Percentiles rank a stretch among this genome's conserved stretches.
phyloP scores from a whole-genome alignment of 2,113 vertebrate species.

The Petroica traversi region DNA sequence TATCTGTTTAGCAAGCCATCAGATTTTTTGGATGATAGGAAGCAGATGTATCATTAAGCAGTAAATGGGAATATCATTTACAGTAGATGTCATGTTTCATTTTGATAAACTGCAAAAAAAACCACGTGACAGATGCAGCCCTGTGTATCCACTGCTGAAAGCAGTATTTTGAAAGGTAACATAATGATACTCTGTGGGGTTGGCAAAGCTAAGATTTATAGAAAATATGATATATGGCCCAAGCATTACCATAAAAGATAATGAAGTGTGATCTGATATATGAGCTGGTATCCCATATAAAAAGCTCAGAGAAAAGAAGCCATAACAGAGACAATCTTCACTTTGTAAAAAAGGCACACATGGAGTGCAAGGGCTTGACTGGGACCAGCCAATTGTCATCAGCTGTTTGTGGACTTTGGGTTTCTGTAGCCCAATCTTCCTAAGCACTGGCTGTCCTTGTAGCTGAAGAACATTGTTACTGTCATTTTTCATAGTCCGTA shows the following conservation, averaged over 20 bases:
- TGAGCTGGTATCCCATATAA: neutral
- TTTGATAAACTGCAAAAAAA: slow-evolving; percentile 20
- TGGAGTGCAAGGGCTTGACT: neutral
- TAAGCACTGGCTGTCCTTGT: neutral
- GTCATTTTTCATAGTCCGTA: neutral
- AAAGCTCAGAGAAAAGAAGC: neutral
- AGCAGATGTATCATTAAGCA: slow-evolving; percentile 34
- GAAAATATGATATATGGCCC: slow-evolving; percentile 4
- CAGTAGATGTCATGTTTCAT: slow-evolving; percentile 34
- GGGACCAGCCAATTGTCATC: neutral
- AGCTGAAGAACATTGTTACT: neutral
- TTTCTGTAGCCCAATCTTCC: neutral
- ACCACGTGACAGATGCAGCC: neutral
- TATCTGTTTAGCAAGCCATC: neutral
- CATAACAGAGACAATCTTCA: neutral
- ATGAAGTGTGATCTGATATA: slow-evolving; percentile 31
- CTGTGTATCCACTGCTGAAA: neutral
- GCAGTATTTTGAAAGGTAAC: neutral
- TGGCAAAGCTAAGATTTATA: slow-evolving; percentile 49
- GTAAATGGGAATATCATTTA: slow-evolving; percentile 41
- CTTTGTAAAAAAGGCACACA: neutral
- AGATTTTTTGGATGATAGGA: neutral
- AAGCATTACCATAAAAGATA: slow-evolving; percentile 18
- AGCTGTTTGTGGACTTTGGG: neutral
- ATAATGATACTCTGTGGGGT: neutral